Conservation (phyloP, 30 jellyfish, hydroid and myxozoan genomes). For the Sanderia malayensis region DNA sequence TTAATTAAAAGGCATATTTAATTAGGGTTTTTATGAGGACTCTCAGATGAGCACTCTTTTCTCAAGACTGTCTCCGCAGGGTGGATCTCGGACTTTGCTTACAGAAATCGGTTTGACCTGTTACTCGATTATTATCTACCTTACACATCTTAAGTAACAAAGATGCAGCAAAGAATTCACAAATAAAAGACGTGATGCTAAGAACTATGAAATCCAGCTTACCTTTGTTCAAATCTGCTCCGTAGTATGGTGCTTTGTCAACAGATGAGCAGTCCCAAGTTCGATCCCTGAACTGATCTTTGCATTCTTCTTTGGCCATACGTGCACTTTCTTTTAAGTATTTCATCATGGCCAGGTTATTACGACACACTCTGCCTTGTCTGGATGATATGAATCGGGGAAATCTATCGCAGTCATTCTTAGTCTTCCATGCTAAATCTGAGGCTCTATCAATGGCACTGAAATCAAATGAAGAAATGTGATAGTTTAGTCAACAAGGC, state of each 20-base stretch:
- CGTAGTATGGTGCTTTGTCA: slow-evolving; percentile 75
- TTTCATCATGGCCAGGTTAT: slow-evolving; percentile 66
- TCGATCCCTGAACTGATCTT: slow-evolving; percentile 49
- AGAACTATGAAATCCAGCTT: background rate
- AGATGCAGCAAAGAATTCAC: too few relatives aligned
- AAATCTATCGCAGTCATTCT: slow-evolving; percentile 53
- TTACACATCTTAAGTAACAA: too few relatives aligned
- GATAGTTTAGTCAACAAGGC: too few relatives aligned
- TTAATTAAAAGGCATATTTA: too few relatives aligned
- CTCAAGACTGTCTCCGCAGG: too few relatives aligned
- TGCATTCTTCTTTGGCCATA: slow-evolving; percentile 76
- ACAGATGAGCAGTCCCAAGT: slow-evolving; percentile 86
- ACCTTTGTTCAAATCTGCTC: slow-evolving; percentile 79
- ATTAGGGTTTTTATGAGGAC: too few relatives aligned
- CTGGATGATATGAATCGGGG: slow-evolving; percentile 59
- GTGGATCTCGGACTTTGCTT: too few relatives aligned
- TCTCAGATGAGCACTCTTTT: too few relatives aligned
- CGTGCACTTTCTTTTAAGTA: slow-evolving; percentile 50
- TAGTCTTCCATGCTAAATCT: slow-evolving; percentile 19
- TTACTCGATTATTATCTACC: too few relatives aligned
- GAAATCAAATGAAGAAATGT: too few relatives aligned
- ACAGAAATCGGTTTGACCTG: too few relatives aligned
- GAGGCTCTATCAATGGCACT: background rate
- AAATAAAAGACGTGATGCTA: too few relatives aligned
- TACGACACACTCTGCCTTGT: slow-evolving; percentile 64